Conservation (phyloP, 2,113 vertebrate species). For the Megaleporinus macrocephalus region DNA sequence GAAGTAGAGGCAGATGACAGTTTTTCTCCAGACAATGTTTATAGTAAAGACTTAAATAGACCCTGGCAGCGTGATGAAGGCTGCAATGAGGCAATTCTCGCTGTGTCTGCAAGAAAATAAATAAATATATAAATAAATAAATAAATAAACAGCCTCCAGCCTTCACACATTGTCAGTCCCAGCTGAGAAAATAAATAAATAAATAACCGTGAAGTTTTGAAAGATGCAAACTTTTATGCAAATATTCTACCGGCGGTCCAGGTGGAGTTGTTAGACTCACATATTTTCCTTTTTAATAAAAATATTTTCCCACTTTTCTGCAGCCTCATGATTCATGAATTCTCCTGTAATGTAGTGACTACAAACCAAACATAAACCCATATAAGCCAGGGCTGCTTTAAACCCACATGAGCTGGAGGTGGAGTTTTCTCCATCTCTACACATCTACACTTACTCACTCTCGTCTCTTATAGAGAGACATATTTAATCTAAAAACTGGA, state of each 20-base stretch:
- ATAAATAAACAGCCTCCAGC: background rate
- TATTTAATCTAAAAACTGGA: no score
- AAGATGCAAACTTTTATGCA: background rate
- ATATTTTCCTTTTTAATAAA: background rate
- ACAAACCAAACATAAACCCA: no score
- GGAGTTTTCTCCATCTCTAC: no score
- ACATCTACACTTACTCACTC: no score
- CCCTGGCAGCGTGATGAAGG: background rate
- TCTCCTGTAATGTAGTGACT: no score
- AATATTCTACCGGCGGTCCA: background rate
- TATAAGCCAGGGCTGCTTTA: no score
- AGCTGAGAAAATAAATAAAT: background rate
- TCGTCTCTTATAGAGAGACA: no score
- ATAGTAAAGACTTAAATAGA: slow-evolving; percentile 7
- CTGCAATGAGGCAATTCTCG: background rate
- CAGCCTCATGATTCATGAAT: background rate
- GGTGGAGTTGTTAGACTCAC: background rate
- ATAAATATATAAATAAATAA: background rate
- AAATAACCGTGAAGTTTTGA: background rate
- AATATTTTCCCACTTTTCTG: background rate
- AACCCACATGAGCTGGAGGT: no score
- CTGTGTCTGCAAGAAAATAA: background rate
- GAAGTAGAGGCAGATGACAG: background rate
- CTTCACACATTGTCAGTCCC: background rate
- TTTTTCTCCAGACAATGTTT: slow-evolving; percentile 5